These are phyloP conservation scores for Adelosebastes latens DNA, from an alignment of 2,797 vertebrate genomes.

Conservation along the genomic window DNA sequence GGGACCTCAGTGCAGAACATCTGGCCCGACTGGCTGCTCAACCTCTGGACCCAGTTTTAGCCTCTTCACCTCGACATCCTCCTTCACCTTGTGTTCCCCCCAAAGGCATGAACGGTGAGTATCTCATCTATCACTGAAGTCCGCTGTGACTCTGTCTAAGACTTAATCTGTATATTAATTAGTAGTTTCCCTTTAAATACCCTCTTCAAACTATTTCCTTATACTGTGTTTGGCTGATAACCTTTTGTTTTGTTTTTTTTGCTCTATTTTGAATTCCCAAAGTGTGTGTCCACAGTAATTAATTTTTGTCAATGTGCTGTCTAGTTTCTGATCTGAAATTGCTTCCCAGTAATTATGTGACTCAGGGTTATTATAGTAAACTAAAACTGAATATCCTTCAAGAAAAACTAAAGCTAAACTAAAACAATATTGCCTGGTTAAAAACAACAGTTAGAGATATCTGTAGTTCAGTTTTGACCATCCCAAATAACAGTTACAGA, in stretches of 20 bases:
- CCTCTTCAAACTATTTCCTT: neutral
- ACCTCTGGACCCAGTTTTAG: slow-evolving; percentile 85
- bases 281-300: neutral
- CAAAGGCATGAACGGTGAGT: slow-evolving; percentile 90
- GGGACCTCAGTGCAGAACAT: slow-evolving; percentile 77
- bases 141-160: neutral
- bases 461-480: too few relatives aligned
- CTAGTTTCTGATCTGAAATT: slow-evolving; percentile 9
- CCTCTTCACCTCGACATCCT: slow-evolving; percentile 69
- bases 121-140: neutral
- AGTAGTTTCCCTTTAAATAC: neutral
- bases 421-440: too few relatives aligned
- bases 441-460: too few relatives aligned
- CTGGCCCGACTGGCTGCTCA: slow-evolving; percentile 75
- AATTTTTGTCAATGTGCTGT: neutral
- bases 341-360: slow-evolving; percentile 4
- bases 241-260: neutral
- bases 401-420: too few relatives aligned
- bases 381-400: too few relatives aligned
- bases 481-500: too few relatives aligned
- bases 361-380: neutral
- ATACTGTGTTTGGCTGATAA: neutral
- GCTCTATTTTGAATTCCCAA: neutral
- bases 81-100: slow-evolving; percentile 66
- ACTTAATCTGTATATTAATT: neutral